A percentile compares a stretch with the other conserved stretches of the same genome.
Conservation (phyloP, 1,140 invertebrate genomes). For the Pseudomyrmex sp. region DNA sequence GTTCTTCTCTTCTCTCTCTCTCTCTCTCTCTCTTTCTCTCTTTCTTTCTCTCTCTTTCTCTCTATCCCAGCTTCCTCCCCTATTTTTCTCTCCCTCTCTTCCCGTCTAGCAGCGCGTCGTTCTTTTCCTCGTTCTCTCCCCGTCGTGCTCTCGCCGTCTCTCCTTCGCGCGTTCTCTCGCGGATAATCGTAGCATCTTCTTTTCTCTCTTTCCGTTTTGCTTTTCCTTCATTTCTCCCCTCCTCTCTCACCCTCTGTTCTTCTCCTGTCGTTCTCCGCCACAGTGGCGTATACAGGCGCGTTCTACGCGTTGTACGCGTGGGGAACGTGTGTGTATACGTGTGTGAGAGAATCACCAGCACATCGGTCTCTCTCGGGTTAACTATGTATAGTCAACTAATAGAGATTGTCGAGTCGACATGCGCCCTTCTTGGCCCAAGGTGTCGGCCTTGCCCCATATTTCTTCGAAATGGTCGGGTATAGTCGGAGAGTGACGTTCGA, state of each 20-base stretch:
- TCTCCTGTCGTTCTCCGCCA: not conserved
- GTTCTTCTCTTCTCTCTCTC: constrained; percentile 22
- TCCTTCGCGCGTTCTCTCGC: constrained; percentile 8
- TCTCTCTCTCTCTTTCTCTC: constrained; percentile 20
- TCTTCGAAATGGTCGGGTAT: constrained; percentile 70
- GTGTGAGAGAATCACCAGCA: constrained; percentile 1
- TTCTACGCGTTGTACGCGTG: constrained; percentile 17
- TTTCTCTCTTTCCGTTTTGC: constrained; percentile 52
- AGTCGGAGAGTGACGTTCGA: constrained; percentile 74
- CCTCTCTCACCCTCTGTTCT: not conserved
- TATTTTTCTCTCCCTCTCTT: constrained; percentile 7
- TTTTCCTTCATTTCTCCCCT: constrained; percentile 12
- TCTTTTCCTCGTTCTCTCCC: constrained; percentile 7
- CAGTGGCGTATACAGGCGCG: not conserved
- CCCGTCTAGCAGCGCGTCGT: constrained; percentile 9
- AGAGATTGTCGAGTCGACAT: constrained; percentile 74
- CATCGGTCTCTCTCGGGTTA: constrained; percentile 59
- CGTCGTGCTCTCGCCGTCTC: not conserved
- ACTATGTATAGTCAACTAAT: constrained; percentile 74
- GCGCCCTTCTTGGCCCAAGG: constrained; percentile 75
- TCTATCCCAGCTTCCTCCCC: not conserved
- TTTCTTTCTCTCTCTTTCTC: constrained; percentile 41
- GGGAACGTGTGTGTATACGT: not conserved
- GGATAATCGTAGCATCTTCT: constrained; percentile 52
- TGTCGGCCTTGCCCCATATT: constrained; percentile 75